Base-by-base conservation (phyloP, 2,113 vertebrate species). In the Phodopus roborovskii region DNA sequence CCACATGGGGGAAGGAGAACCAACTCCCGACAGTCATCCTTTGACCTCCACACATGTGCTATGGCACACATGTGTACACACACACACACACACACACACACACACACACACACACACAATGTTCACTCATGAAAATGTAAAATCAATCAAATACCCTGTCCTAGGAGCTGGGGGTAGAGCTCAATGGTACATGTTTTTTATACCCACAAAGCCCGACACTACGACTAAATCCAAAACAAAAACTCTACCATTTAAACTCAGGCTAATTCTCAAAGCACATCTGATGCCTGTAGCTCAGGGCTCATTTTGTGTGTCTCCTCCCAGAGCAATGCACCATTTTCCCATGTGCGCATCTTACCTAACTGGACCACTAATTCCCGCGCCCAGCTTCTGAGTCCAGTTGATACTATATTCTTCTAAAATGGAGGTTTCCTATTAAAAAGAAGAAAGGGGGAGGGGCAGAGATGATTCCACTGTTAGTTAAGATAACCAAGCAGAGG, bases 321-420 rank as follows among this genome's bases (percentile, higher is more conserved):
- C 90, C 53, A 81, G 50, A 64, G 22, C 50, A 73, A 30, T 56
- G 56, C 81, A 36, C 19, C 79, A 48, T 42, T 56, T 3, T 89
- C 70, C 86, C 56, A 88, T 19, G 30, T 30, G 12, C 50, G 39
- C 90, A 20, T 95, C 99, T 98, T 98, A 99, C 99, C 99, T 99
- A 92, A 99, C 99, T 93, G 99, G 99, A 95, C 99, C 99, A 97
- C 99, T 99, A 98, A 99, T 99, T 95, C 99, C 99, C 95, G 99
- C 99, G 98, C 99, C 99, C 96, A 99, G 98, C 98, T 99, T 99
- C 99, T 99, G 99, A 77, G 99, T 99, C 99, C 99, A 99, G 94
- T 99, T 99, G 92, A 99, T 99, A 98, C 98, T 99, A 97, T 99
- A 99, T 97, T 99, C 99, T 93, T 99, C 99, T 98, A 99, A 99